A percentile compares a stretch with the other conserved stretches of the same genome.
Conservation (phyloP, 1,140 invertebrate genomes). For the Tetramorium simillimum region DNA sequence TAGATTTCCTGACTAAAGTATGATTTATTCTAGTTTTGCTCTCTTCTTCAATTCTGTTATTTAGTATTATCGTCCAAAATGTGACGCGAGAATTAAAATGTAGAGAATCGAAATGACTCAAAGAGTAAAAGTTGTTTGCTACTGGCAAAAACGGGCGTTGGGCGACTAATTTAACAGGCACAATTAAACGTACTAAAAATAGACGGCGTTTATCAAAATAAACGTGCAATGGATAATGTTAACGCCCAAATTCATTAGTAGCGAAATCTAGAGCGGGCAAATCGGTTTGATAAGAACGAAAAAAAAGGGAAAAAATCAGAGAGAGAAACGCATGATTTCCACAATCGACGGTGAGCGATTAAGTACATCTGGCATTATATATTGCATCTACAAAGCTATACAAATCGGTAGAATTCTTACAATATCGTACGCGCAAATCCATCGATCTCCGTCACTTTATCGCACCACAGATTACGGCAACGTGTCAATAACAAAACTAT, state of each 20-base stretch:
- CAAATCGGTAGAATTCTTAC: slow-evolving; percentile 5
- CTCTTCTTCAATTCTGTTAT: background rate
- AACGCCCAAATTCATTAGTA: background rate
- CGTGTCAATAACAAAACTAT: slow-evolving; percentile 57
- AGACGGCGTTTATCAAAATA: background rate
- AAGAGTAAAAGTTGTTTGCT: background rate
- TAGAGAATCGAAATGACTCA: background rate
- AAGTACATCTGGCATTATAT: slow-evolving; percentile 59
- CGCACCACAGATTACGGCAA: background rate
- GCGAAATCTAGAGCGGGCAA: background rate
- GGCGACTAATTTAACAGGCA: background rate
- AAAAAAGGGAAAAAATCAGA: background rate
- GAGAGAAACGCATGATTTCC: background rate
- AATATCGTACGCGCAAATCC: background rate
- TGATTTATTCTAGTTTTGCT: background rate
- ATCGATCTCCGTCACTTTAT: slow-evolving; percentile 8
- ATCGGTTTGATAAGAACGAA: background rate
- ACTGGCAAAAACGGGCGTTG: background rate
- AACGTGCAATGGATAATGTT: background rate
- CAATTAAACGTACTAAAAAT: background rate
- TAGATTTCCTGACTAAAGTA: background rate
- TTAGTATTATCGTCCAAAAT: background rate
- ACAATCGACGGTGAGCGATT: background rate
- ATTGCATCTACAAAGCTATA: slow-evolving; percentile 6
- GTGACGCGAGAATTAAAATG: background rate